A percentile compares a stretch with the other conserved stretches of the same genome.
Evolutionary conservation across 2,113 vertebrate genomes (phyloP).

Genomic region (Anarrhichthys ocellatus): DNA sequence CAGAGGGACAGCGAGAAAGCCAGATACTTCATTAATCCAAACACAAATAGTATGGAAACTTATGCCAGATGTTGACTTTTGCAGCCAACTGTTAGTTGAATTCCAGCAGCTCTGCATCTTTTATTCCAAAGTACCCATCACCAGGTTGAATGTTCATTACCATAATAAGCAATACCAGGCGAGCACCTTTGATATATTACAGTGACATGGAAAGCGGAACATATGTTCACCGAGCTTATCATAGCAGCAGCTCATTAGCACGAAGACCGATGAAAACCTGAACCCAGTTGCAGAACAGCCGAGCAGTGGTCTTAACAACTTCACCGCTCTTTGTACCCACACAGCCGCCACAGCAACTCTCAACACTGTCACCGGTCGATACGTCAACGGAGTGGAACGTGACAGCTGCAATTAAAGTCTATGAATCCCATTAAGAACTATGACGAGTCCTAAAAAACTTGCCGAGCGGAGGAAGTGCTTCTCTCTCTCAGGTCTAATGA

Average conservation of each 20-base stretch:
- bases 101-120: conserved; percentile 30
- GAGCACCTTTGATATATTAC: conserved; percentile 56
- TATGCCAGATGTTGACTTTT: conserved; percentile 16
- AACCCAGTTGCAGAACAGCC: conserved; percentile 29
- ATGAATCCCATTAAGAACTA: conserved; percentile 39
- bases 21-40: conserved; percentile 23
- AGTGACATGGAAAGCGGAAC: conserved; percentile 54
- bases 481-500: conserved; percentile 11
- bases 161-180: conserved; percentile 57
- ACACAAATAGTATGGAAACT: conserved; percentile 1
- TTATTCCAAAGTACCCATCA: conserved; percentile 57
- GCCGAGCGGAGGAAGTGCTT: neutral
- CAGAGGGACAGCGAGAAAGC: neutral
- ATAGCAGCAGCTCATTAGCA: conserved; percentile 64
- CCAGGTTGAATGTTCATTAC: conserved; percentile 57
- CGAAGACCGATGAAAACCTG: conserved; percentile 50
- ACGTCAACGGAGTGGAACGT: conserved; percentile 22
- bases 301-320: conserved; percentile 37
- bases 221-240: conserved; percentile 63
- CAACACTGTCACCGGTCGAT: conserved; percentile 8
- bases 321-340: conserved; percentile 45
- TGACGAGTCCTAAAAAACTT: conserved; percentile 16
- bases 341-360: conserved; percentile 22
- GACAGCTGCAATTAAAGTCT: conserved; percentile 52
- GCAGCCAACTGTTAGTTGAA: conserved; percentile 25